Evolutionary conservation across 2,888 invertebrate genomes (phyloP).

Genomic region (Oligia strigilis): DNA sequence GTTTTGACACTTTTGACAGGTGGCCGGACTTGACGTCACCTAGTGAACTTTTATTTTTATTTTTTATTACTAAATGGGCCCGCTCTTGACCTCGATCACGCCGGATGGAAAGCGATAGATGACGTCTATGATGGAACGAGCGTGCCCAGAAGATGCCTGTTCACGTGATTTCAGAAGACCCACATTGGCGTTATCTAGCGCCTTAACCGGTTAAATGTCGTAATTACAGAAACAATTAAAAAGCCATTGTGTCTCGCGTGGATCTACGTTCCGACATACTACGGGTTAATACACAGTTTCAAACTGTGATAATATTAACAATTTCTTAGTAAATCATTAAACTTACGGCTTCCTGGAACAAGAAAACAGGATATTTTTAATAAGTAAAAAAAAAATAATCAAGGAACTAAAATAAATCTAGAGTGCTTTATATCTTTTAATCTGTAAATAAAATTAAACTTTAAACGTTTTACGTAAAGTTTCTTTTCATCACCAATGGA

Average conservation of each 20-base stretch:
- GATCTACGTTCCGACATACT: too few relatives aligned
- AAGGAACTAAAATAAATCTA: neutral
- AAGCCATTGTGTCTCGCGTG: too few relatives aligned
- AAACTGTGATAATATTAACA: neutral
- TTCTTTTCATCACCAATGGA: neutral
- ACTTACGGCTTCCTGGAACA: neutral
- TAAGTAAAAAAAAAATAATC: neutral
- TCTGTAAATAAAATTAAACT: neutral
- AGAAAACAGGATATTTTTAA: too few relatives aligned
- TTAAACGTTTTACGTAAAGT: neutral
- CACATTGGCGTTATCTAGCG: neutral
- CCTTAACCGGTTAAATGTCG: too few relatives aligned
- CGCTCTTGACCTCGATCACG: too few relatives aligned
- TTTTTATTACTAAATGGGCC: too few relatives aligned
- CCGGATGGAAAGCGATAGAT: too few relatives aligned
- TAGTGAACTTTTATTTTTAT: too few relatives aligned
- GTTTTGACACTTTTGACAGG: neutral
- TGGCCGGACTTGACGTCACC: neutral
- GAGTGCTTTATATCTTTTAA: neutral
- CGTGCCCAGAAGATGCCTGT: too few relatives aligned
- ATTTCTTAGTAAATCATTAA: neutral
- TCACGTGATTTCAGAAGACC: neutral
- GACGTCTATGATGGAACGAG: too few relatives aligned
- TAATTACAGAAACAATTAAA: too few relatives aligned
- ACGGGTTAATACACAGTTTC: neutral